These are phyloP conservation scores for Malurus cyaneus DNA, from an alignment of 2,113 vertebrate species.

Conservation along the genomic window DNA sequence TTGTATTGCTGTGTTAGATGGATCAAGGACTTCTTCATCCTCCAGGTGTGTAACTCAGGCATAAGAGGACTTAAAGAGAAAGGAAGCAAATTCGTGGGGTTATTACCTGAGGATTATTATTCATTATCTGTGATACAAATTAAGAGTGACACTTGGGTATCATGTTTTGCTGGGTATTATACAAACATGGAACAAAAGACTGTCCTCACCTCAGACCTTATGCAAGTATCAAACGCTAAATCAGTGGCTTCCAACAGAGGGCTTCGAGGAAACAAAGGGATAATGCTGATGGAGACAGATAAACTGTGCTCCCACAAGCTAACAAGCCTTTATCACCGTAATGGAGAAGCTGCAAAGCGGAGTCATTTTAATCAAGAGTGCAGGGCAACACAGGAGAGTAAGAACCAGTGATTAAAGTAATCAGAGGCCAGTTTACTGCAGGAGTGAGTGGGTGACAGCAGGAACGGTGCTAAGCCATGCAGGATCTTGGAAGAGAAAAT, in stretches of 20 bases:
- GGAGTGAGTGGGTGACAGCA: background rate
- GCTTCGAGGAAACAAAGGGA: background rate
- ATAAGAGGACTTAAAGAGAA: background rate
- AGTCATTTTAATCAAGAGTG: background rate
- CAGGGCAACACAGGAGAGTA: background rate
- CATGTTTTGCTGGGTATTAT: background rate
- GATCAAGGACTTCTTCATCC: background rate
- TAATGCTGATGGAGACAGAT: conserved; percentile 8
- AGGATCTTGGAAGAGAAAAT: background rate
- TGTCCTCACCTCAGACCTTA: background rate
- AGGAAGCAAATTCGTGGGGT: background rate
- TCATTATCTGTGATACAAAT: background rate
- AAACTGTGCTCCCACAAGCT: background rate
- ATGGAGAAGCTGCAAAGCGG: background rate
- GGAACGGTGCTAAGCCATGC: background rate
- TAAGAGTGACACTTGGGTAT: background rate
- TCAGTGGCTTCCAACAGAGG: background rate
- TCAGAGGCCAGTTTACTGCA: background rate
- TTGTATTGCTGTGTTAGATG: background rate
- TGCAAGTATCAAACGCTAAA: background rate
- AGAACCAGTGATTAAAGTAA: background rate
- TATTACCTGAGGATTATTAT: background rate
- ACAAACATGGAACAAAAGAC: background rate
- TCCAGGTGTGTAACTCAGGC: background rate
- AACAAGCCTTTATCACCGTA: background rate